Conservation (phyloP, 1,140 invertebrate species). For the Hestina assimilis region DNA sequence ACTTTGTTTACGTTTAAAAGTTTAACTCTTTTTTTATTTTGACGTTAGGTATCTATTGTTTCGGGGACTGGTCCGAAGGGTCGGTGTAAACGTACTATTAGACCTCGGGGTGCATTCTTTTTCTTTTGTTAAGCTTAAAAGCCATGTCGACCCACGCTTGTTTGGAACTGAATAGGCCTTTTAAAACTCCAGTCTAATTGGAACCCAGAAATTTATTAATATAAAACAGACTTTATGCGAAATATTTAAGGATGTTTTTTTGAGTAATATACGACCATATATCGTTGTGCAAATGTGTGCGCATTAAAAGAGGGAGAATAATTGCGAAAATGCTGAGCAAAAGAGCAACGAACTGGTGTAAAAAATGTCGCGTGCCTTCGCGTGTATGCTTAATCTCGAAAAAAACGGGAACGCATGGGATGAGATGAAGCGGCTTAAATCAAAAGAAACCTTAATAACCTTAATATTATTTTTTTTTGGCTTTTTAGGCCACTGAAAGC, state of each 20-base stretch:
- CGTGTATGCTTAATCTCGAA: conserved; percentile 12
- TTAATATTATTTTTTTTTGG: background rate
- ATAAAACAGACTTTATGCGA: background rate
- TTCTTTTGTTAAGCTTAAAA: conserved; percentile 37
- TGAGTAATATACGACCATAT: background rate
- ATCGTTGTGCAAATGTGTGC: conserved; percentile 2
- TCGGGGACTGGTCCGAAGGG: conserved; percentile 32
- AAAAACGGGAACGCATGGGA: background rate
- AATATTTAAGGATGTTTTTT: background rate
- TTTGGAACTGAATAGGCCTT: conserved; percentile 16
- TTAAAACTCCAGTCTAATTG: conserved; percentile 25
- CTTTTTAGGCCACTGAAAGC: too few species aligned
- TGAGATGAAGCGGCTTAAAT: background rate
- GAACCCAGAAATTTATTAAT: conserved; percentile 15
- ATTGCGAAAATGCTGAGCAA: conserved; percentile 10
- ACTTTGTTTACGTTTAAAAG: conserved; percentile 1
- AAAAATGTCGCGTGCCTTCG: conserved; percentile 12
- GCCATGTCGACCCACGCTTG: conserved; percentile 23
- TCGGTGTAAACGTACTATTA: conserved; percentile 23
- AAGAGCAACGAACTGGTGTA: conserved; percentile 26
- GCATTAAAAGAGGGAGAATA: conserved; percentile 16
- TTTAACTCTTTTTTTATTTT: background rate
- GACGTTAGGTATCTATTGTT: conserved; percentile 37
- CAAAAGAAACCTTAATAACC: background rate
- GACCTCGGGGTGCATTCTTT: conserved; percentile 34